Base-by-base conservation (phyloP, 2,888 invertebrate genomes). In the Lapara coniferarum region DNA sequence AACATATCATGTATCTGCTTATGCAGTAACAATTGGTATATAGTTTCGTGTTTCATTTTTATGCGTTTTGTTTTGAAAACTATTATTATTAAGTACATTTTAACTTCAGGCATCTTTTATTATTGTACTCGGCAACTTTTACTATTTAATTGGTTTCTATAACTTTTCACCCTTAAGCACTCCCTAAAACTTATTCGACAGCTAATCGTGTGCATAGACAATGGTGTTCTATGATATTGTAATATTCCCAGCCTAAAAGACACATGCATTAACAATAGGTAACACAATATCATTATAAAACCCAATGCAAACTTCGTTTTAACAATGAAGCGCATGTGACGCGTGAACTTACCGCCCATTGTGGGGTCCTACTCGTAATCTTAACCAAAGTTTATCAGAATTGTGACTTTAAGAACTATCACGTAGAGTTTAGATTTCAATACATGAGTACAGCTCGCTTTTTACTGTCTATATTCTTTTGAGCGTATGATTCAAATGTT, bases 161-260 rank as follows among this genome's bases (percentile, higher is more conserved):
- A 7, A 37, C 8, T 37, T 37, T 37, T 53, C 16, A n/a, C 16
- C 1, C 46, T 10, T 2, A 8, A 10, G 13, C 51, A 51, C 37
- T 7, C 37, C 10, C 12, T 51, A 51, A 13, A 51, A 51, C 51
- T 51, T 46, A 10, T 46, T 51, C 51, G 13, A 51, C 12, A 51
- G 13, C 2, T 51, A 51, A 51, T 19, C 16, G 12, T 13, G 57
- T 46, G 46, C 16, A 59, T 59, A 59, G 53, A 59, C 16, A 59
- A 16, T 44, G 12, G 46, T 19, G 19, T 13, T 10, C 46, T 12
- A 16, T 63, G 44, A 14, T 30, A 58, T 44, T n/a, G 59, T 63
- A 63, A 63, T 46, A 63, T 63, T 63, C 59, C 59, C 59, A 63
- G 46, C 19, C 46, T 63, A 46, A 63, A 63, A 63, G 63, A 63